Evolutionary conservation across 2,113 vertebrate genomes (phyloP).

Genomic region (Dipodomys stephensi): DNA sequence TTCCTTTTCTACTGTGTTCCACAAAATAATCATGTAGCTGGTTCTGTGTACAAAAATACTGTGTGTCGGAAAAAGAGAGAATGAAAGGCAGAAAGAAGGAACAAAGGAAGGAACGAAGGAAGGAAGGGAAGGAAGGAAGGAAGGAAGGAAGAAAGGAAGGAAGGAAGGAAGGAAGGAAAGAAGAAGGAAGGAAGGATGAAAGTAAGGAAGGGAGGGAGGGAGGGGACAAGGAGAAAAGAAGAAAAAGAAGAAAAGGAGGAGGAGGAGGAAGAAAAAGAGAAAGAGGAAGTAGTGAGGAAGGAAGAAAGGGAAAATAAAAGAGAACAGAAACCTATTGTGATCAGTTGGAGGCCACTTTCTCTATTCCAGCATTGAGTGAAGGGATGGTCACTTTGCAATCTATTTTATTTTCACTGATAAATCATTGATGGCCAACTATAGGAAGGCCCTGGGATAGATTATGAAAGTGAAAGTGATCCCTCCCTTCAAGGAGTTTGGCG

Average conservation of each 20-base stretch:
- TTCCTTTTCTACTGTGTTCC: background rate
- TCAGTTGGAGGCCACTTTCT: background rate
- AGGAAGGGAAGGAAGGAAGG: too few relatives aligned
- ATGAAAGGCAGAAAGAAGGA: too few relatives aligned
- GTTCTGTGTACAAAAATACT: background rate
- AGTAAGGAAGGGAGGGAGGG: too few relatives aligned
- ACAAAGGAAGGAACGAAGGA: background rate
- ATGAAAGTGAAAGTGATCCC: background rate
- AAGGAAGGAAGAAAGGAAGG: too few relatives aligned
- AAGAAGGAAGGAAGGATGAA: too few relatives aligned
- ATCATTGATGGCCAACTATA: background rate
- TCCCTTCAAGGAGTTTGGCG: background rate
- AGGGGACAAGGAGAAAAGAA: too few relatives aligned
- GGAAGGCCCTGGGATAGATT: background rate
- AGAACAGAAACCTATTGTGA: background rate
- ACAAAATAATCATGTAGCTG: background rate
- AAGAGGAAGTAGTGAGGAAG: too few relatives aligned
- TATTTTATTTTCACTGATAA: background rate
- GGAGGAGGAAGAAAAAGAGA: too few relatives aligned
- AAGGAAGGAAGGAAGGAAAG: too few relatives aligned
- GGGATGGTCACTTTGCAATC: background rate
- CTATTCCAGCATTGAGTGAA: background rate
- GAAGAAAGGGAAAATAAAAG: background rate
- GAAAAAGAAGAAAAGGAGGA: too few relatives aligned
- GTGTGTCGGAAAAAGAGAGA: background rate